Evolutionary conservation across 2,888 invertebrate genomes (phyloP).

Genomic region (Noctua comes): DNA sequence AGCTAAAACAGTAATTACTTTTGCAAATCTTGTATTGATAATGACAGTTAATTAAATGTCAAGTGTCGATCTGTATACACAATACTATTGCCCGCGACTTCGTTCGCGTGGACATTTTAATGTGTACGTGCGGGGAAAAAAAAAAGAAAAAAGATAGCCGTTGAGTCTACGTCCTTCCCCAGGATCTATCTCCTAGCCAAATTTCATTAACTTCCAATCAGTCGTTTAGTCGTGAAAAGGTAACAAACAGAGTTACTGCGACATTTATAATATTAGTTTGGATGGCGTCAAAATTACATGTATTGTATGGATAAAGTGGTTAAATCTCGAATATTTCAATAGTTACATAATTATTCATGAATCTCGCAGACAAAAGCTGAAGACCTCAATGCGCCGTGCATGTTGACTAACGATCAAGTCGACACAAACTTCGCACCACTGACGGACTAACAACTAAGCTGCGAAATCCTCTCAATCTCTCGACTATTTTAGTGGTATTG

Average conservation of each 20-base stretch:
- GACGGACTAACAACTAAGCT: conserved; percentile 12
- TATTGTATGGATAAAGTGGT: background rate
- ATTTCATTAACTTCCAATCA: too few relatives aligned
- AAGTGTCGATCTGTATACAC: background rate
- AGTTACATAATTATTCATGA: conserved; percentile 3
- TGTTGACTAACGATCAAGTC: conserved; percentile 5
- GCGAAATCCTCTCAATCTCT: conserved; percentile 6
- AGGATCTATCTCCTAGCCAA: too few relatives aligned
- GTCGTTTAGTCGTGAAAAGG: too few relatives aligned
- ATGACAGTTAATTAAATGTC: background rate
- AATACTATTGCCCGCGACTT: too few relatives aligned
- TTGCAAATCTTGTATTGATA: background rate
- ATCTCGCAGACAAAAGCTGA: conserved; percentile 3
- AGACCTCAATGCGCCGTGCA: conserved; percentile 8
- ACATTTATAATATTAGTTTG: background rate
- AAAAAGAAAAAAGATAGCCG: too few relatives aligned
- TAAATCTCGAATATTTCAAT: conserved; percentile 6
- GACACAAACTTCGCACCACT: background rate
- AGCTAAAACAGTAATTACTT: background rate
- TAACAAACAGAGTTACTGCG: too few relatives aligned
- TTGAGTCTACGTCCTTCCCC: too few relatives aligned
- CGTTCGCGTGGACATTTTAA: too few relatives aligned
- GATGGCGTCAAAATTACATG: background rate
- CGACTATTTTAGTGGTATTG: too few relatives aligned
- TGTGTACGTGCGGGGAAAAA: too few relatives aligned